phyloP scores from a whole-genome alignment of 2,113 vertebrate genomes.

The Peromyscus leucopus region DNA sequence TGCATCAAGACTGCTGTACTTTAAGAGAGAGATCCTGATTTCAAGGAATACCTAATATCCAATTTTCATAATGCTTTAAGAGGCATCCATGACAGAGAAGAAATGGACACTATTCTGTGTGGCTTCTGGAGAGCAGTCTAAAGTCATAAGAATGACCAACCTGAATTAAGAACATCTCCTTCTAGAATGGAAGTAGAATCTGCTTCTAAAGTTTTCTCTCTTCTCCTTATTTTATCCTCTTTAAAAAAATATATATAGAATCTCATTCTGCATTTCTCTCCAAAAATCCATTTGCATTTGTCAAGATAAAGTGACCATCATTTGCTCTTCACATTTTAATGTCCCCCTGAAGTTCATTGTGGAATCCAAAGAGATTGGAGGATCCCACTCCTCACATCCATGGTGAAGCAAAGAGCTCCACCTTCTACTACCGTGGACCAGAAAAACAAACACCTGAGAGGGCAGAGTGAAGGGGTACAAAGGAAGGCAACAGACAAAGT shows the following conservation, averaged over 20 bases:
- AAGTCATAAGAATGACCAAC: background rate
- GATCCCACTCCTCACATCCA: background rate
- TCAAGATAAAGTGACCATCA: background rate
- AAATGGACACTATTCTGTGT: background rate
- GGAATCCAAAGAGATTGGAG: background rate
- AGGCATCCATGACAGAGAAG: background rate
- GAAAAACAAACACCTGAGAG: background rate
- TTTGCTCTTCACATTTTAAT: background rate
- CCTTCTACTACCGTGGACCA: background rate
- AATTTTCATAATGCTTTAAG: background rate
- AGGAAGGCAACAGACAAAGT: background rate
- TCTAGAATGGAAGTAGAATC: background rate
- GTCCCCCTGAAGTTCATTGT: background rate
- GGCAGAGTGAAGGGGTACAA: background rate
- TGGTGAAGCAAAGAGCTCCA: background rate
- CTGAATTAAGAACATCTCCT: background rate
- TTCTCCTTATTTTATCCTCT: background rate
- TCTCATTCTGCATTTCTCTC: background rate
- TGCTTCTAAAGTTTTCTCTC: background rate
- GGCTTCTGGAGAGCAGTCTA: background rate
- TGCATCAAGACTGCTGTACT: constrained; percentile 77
- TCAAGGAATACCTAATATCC: constrained; percentile 12
- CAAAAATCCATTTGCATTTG: background rate
- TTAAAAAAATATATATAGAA: background rate
- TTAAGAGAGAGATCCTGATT: constrained; percentile 55